phyloP scores from a whole-genome alignment of 2,113 vertebrate genomes.

The Phalacrocorax carbo region DNA sequence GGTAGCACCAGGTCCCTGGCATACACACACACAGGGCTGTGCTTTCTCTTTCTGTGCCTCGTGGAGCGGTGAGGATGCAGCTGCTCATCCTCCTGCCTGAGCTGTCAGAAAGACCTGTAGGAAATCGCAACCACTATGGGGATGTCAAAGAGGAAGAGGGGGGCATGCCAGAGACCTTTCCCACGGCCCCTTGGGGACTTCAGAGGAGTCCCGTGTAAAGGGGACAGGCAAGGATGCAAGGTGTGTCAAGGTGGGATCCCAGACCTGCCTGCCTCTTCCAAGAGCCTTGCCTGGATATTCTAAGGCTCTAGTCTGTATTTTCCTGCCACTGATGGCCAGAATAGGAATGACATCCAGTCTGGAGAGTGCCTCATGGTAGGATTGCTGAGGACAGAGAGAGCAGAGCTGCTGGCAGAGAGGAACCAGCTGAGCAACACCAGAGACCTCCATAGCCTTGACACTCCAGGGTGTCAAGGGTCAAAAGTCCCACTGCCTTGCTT shows the following conservation, averaged over 20 bases:
- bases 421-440: neutral
- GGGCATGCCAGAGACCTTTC: neutral
- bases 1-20: neutral
- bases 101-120: neutral
- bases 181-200: neutral
- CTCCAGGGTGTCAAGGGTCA: too few relatives aligned
- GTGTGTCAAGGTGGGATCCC: neutral
- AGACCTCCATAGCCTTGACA: neutral
- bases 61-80: accelerated
- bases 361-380: neutral
- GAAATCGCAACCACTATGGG: neutral
- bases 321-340: neutral
- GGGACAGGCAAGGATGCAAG: neutral
- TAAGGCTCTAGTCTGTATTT: neutral
- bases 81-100: neutral
- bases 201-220: accelerated
- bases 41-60: neutral
- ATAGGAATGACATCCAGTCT: neutral
- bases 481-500: neutral
- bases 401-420: neutral
- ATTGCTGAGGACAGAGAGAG: neutral
- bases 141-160: neutral
- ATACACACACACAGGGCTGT: accelerated
- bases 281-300: neutral
- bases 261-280: neutral